These are phyloP conservation scores for Archilochus colubris DNA, from an alignment of 2,113 vertebrate genomes.

Conservation along the genomic window DNA sequence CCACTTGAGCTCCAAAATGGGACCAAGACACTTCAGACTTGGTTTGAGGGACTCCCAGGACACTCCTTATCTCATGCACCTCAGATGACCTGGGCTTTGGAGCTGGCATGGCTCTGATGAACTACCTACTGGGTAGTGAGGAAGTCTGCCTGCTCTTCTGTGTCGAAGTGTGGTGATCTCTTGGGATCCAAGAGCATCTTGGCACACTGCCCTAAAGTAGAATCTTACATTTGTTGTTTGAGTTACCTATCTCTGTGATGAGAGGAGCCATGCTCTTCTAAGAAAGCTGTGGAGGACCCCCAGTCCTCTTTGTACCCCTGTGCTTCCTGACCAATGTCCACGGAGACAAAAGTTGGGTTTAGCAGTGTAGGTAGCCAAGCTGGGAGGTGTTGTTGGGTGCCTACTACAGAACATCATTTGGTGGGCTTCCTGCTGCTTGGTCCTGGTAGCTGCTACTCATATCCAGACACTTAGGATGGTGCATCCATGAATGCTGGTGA, in stretches of 20 bases:
- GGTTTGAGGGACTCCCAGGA: background rate
- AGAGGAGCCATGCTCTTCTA: background rate
- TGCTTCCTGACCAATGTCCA: background rate
- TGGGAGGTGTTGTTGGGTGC: background rate
- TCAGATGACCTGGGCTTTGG: background rate
- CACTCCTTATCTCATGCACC: background rate
- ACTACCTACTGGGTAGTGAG: too few species aligned
- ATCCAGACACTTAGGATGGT: accelerated
- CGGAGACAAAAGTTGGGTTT: background rate
- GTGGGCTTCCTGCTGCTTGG: background rate
- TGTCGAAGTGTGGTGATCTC: background rate
- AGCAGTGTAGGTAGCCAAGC: background rate
- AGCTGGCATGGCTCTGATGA: background rate
- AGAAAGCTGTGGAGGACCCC: background rate
- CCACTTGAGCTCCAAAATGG: background rate
- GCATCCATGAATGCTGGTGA: background rate
- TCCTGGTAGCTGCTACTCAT: background rate
- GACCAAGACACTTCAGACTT: background rate
- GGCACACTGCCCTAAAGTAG: accelerated
- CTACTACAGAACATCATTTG: background rate
- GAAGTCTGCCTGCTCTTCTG: background rate
- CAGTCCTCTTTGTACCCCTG: background rate
- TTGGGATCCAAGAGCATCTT: background rate
- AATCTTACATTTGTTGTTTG: background rate
- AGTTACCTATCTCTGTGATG: background rate